phyloP scores from a whole-genome alignment of 2,888 invertebrate species.

The Willowsia nigromaculata region DNA sequence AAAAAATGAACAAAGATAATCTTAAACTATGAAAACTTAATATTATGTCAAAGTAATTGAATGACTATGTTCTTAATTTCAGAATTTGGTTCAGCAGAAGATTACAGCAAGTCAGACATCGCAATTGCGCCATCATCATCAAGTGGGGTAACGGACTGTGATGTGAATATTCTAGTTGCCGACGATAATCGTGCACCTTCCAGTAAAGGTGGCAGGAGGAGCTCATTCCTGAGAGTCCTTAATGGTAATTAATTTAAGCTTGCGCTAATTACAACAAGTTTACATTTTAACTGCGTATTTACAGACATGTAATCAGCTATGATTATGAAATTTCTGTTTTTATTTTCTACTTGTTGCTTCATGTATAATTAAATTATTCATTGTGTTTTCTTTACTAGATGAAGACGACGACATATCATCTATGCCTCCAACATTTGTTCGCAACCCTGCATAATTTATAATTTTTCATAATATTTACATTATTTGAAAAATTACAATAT shows the following conservation, averaged over 20 bases:
- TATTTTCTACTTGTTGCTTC: too few relatives aligned
- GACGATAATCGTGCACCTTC: constrained; percentile 63
- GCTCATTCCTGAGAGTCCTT: constrained; percentile 38
- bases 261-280: too few relatives aligned
- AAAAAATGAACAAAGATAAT: constrained; percentile 25
- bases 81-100: constrained; percentile 67
- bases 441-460: constrained; percentile 18
- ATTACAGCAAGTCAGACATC: constrained; percentile 31
- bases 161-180: constrained; percentile 67
- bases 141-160: constrained; percentile 37
- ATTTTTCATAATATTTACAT: not conserved
- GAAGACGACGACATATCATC: constrained; percentile 68
- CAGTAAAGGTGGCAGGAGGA: not conserved
- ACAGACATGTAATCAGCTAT: too few relatives aligned
- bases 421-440: constrained; percentile 57
- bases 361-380: not conserved
- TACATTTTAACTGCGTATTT: too few relatives aligned
- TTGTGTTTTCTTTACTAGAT: constrained; percentile 26
- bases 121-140: not conserved
- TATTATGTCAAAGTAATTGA: too few relatives aligned
- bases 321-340: too few relatives aligned
- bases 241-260: too few relatives aligned
- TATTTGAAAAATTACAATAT: not conserved
- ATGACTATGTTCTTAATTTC: too few relatives aligned
- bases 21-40: too few relatives aligned